A percentile compares a stretch with the other conserved stretches of the same genome.
phyloP scores from a whole-genome alignment of 2,797 vertebrate species.

The Scomberomorus guttatus region DNA sequence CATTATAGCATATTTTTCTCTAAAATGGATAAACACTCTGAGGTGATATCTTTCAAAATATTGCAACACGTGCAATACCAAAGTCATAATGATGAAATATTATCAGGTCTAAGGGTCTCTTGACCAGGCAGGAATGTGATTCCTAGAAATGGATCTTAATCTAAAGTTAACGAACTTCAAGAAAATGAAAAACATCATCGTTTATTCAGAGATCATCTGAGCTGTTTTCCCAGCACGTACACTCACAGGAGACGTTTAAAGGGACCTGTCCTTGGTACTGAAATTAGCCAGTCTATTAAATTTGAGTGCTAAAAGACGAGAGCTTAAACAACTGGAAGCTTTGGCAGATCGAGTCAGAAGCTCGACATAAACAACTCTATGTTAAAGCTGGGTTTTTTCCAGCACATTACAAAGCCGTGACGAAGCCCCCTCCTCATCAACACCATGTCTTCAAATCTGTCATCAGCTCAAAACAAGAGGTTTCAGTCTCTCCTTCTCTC shows the following conservation, averaged over 20 bases:
- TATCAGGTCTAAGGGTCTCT: neutral
- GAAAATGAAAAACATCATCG: neutral
- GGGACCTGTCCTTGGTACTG: constrained; percentile 82
- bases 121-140: too few relatives aligned
- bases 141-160: neutral
- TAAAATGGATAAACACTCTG: neutral
- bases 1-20: neutral
- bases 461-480: constrained; percentile 64
- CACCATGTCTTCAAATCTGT: constrained; percentile 66
- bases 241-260: constrained; percentile 6
- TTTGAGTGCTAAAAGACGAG: constrained; percentile 33
- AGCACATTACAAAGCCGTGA: constrained; percentile 55
- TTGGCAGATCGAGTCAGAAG: constrained; percentile 10
- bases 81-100: neutral
- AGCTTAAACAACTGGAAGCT: constrained; percentile 22
- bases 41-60: neutral
- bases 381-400: constrained; percentile 35
- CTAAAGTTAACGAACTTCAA: neutral
- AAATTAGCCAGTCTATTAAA: constrained; percentile 59
- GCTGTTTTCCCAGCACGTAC: constrained; percentile 17
- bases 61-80: neutral
- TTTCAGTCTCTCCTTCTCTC: constrained; percentile 11
- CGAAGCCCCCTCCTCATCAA: constrained; percentile 37
- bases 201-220: neutral
- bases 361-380: constrained; percentile 31